These are phyloP conservation scores for Volucella inflata DNA, from an alignment of 2,888 invertebrate genomes.

Conservation along the genomic window DNA sequence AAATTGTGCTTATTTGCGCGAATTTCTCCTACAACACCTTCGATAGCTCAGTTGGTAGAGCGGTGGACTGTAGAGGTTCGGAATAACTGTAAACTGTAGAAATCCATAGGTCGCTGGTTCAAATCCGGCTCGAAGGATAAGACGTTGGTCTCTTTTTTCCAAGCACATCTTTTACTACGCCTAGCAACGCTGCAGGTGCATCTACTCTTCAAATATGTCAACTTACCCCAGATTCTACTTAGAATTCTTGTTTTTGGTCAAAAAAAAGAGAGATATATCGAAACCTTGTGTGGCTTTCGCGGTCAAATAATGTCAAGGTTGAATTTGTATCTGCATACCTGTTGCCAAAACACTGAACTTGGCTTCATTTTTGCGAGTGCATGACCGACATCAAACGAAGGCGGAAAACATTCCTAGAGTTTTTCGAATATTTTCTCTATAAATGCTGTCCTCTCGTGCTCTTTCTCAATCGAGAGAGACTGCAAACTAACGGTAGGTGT, in stretches of 20 bases:
- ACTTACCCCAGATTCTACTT: constrained; percentile 5
- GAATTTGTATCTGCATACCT: constrained; percentile 43
- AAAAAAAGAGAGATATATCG: not conserved
- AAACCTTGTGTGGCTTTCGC: constrained; percentile 28
- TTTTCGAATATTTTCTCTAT: constrained; percentile 27
- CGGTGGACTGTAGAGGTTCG: constrained; percentile 78
- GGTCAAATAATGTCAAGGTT: constrained; percentile 40
- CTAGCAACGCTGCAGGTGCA: not conserved
- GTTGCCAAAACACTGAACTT: constrained; percentile 46
- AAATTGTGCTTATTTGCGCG: constrained; percentile 19
- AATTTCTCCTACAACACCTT: constrained; percentile 67
- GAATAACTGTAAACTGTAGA: constrained; percentile 76
- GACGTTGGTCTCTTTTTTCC: constrained; percentile 51
- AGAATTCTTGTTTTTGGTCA: not conserved
- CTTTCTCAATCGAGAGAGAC: not conserved
- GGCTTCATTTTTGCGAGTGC: constrained; percentile 20
- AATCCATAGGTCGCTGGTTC: constrained; percentile 89
- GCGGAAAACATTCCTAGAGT: constrained; percentile 58
- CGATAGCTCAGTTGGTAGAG: constrained; percentile 80
- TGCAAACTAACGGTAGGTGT: not conserved
- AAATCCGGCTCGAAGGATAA: constrained; percentile 88
- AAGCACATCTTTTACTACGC: constrained; percentile 12
- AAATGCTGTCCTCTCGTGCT: constrained; percentile 9
- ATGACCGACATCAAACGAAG: constrained; percentile 68
- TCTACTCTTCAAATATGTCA: not conserved